phyloP scores from a whole-genome alignment of 2,888 invertebrate genomes.

The Steinernema hermaphroditum region DNA sequence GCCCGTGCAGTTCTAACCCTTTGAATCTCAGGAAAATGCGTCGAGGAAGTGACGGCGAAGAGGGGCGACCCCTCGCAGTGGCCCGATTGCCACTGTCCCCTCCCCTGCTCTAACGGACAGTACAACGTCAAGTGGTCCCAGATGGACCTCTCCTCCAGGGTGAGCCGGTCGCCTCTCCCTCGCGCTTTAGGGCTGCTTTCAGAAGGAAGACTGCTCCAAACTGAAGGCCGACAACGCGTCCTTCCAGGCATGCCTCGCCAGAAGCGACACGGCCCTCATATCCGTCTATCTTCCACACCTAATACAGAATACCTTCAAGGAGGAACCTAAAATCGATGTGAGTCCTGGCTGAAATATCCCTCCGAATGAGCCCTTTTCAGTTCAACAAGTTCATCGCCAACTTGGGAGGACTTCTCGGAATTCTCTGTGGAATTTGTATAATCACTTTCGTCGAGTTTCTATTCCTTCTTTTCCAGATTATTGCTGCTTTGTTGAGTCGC shows the following conservation, averaged over 20 bases:
- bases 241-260: neutral
- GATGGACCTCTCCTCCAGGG: neutral
- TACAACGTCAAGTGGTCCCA: conserved; percentile 42
- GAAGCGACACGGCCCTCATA: neutral
- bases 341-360: neutral
- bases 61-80: conserved; percentile 38
- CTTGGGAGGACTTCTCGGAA: conserved; percentile 48
- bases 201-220: neutral
- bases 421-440: conserved; percentile 46
- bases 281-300: neutral
- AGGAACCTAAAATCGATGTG: conserved; percentile 5
- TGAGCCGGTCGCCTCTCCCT: neutral
- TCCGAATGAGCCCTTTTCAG: conserved; percentile 34
- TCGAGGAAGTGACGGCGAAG: conserved; percentile 29
- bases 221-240: neutral
- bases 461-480: too few relatives aligned
- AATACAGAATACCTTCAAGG: neutral
- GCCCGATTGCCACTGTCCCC: conserved; percentile 40
- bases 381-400: conserved; percentile 45
- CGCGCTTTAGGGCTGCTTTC: neutral
- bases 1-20: neutral
- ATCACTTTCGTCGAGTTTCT: conserved; percentile 17
- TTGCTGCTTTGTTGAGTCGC: neutral
- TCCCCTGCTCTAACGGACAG: conserved; percentile 45
- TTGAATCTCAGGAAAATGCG: conserved; percentile 10